Evolutionary conservation across 1,140 invertebrate genomes (phyloP).

Genomic region (Telenomus remus): DNA sequence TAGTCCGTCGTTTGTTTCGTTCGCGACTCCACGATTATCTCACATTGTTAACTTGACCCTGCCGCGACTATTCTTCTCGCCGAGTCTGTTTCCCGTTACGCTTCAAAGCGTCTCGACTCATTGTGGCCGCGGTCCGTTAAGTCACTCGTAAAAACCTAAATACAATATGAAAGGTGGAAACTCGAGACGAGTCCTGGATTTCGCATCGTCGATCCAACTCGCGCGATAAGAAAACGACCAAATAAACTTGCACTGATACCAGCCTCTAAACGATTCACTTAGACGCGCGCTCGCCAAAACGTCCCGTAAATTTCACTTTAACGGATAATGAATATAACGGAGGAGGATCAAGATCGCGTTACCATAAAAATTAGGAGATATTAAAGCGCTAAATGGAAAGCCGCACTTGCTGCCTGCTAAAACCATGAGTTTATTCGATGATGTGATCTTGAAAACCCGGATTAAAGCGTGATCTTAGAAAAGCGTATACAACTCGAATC

Average conservation of each 20-base stretch:
- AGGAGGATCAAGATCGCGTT: constrained; percentile 9
- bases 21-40: constrained; percentile 15
- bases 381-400: constrained; percentile 12
- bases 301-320: constrained; percentile 32
- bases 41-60: constrained; percentile 37
- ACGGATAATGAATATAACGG: constrained; percentile 27
- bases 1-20: constrained; percentile 3
- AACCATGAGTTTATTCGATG: background rate
- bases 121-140: constrained; percentile 24
- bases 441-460: no score
- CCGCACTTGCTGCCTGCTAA: background rate
- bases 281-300: constrained; percentile 12
- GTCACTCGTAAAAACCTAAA: constrained; percentile 37
- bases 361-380: constrained; percentile 33
- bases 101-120: constrained; percentile 25
- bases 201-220: constrained; percentile 20
- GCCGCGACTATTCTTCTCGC: constrained; percentile 20
- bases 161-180: constrained; percentile 12
- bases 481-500: no score
- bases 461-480: no score
- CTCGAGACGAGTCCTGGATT: background rate
- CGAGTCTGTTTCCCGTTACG: constrained; percentile 12
- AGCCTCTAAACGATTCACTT: constrained; percentile 40
- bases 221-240: constrained; percentile 19
- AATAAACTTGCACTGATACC: constrained; percentile 32